Evolutionary conservation across 2,113 vertebrate genomes (phyloP).

Genomic region (Anarhynchus alexandrinus): DNA sequence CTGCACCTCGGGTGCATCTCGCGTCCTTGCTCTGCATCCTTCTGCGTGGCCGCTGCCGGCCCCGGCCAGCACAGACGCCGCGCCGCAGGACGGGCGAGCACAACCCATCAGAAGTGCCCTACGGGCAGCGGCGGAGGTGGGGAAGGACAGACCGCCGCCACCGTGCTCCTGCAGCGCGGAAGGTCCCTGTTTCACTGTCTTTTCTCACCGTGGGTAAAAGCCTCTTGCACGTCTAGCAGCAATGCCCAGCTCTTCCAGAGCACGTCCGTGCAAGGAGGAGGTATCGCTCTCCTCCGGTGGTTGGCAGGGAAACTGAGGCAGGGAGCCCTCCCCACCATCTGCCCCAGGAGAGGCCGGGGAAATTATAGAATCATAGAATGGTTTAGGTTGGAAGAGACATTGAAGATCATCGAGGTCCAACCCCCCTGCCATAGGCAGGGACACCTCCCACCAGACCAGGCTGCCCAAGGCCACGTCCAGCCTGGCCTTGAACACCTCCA

Average conservation of each 20-base stretch:
- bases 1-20: not conserved
- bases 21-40: not conserved
- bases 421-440: no score
- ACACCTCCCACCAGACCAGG: no score
- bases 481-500: no score
- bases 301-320: not conserved
- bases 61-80: not conserved
- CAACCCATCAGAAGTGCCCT: not conserved
- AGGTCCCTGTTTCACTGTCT: not conserved
- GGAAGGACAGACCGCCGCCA: not conserved
- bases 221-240: accelerated
- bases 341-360: not conserved
- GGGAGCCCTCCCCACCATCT: not conserved
- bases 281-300: not conserved
- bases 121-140: accelerated
- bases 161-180: not conserved
- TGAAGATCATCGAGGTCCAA: no score
- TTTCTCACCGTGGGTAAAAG: not conserved
- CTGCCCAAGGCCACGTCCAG: no score
- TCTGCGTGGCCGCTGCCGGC: not conserved
- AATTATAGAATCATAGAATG: no score
- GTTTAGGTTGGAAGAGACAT: no score
- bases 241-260: not conserved
- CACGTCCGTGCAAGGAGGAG: not conserved
- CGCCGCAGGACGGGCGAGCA: not conserved